A percentile compares a stretch with the other conserved stretches of the same genome.
phyloP scores from a whole-genome alignment of 2,113 vertebrate species.

The Danio rerio region DNA sequence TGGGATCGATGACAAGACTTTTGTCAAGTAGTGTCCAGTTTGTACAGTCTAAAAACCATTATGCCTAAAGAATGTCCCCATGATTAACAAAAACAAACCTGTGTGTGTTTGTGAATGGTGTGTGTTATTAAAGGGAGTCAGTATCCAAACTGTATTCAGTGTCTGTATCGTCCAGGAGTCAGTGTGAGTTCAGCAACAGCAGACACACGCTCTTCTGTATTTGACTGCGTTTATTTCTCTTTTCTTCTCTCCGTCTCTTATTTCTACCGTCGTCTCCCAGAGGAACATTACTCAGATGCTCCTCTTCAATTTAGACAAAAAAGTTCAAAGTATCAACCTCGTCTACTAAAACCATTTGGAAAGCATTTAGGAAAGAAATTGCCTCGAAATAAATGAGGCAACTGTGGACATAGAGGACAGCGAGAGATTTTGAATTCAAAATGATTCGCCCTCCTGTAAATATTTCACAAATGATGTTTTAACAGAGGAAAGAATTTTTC shows the following conservation, averaged over 20 bases:
- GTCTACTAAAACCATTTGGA: neutral
- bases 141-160: neutral
- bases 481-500: too few species aligned
- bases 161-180: neutral
- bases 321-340: neutral
- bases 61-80: too few species aligned
- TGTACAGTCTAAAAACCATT: too few species aligned
- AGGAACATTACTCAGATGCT: slow-evolving; percentile 6
- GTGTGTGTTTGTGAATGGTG: neutral
- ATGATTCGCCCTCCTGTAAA: too few species aligned
- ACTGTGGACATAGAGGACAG: neutral
- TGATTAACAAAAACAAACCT: neutral
- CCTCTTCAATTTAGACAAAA: neutral
- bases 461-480: neutral
- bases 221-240: neutral
- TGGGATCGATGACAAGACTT: too few species aligned
- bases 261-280: neutral
- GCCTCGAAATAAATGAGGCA: neutral
- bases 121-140: neutral
- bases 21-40: too few species aligned
- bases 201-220: neutral
- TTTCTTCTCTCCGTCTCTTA: neutral
- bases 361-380: neutral
- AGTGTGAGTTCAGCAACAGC: neutral
- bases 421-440: neutral